Evolutionary conservation across 2,888 invertebrate species (phyloP), one percentile per base, ranked within the genome.

Genomic region (Drosophila siamana): DNA sequence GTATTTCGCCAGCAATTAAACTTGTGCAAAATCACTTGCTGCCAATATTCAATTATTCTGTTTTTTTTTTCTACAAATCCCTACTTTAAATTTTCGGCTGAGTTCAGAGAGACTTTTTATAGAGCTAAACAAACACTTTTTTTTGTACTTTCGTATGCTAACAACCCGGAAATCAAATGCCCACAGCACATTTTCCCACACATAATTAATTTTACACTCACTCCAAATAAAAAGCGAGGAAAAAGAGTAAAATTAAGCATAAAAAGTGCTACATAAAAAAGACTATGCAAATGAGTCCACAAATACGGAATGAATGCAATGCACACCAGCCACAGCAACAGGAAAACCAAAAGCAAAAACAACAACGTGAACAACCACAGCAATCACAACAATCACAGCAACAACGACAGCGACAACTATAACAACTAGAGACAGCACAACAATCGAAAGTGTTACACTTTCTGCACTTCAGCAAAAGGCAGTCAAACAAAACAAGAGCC

Each of bases 401-500:
- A 38, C 48, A 60, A 51, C 40, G 43, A 38, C 50, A 55, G 48
- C 61, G 63, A 43, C 38, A 63, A 56, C 41, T 50, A 26, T 46
- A 56, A 44, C 56, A 54, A 59, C 59, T 64, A 60, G 60, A 56
- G 75, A 68, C 78, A 69, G 68, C 71, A 74, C 78, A 88, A 86
- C 86, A 88, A 86, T 88, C 86, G 88, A 90, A 90, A 89, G 90
- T 89, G 89, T 90, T 84, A 90, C 89, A 89, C 90, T 88, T 90
- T 89, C 86, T 82, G 86, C 80, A 84, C 81, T 86, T 78, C 76
- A 79, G 69, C 74, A 76, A 74, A 68, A 86, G 61, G 59, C 85
- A 78, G 48, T 66, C 69, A 60, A 64, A 63, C 71, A 67, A 57
- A 76, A 74, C 63, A 61, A 63, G 52, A 75, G 74, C 68, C 74